Conservation (phyloP, 2,888 invertebrate genomes). For the Eilema depressum region DNA sequence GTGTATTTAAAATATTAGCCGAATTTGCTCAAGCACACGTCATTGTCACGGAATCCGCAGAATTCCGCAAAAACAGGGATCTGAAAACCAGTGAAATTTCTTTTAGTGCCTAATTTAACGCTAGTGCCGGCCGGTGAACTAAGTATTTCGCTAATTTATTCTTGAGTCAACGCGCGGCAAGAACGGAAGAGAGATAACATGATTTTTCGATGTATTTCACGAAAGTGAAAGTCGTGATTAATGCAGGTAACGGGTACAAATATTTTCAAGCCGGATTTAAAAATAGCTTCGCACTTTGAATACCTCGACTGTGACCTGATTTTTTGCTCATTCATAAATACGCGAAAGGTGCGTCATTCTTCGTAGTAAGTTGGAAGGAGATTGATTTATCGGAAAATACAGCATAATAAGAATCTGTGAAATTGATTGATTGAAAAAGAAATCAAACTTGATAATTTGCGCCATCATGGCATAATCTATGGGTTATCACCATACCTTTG, state of each 20-base stretch:
- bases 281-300: slow-evolving; percentile 15
- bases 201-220: not conserved
- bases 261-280: slow-evolving; percentile 17
- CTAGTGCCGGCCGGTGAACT: too few relatives aligned
- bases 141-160: not conserved
- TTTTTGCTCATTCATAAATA: slow-evolving; percentile 16
- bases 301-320: slow-evolving; percentile 11
- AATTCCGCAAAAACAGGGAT: too few relatives aligned
- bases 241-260: slow-evolving; percentile 18
- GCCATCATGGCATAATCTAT: too few relatives aligned
- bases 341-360: slow-evolving; percentile 11
- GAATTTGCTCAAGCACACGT: too few relatives aligned
- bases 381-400: not conserved
- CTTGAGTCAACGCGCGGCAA: not conserved
- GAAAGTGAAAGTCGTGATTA: slow-evolving; percentile 16
- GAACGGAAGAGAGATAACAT: slow-evolving; percentile 2
- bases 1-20: too few relatives aligned
- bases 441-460: too few relatives aligned
- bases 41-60: too few relatives aligned
- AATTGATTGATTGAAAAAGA: too few relatives aligned
- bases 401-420: too few relatives aligned
- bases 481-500: too few relatives aligned
- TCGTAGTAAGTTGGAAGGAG: slow-evolving; percentile 8
- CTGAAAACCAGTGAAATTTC: too few relatives aligned
- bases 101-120: too few relatives aligned